Conservation (phyloP, 2,797 vertebrate species). For the Sebastes dallii region DNA sequence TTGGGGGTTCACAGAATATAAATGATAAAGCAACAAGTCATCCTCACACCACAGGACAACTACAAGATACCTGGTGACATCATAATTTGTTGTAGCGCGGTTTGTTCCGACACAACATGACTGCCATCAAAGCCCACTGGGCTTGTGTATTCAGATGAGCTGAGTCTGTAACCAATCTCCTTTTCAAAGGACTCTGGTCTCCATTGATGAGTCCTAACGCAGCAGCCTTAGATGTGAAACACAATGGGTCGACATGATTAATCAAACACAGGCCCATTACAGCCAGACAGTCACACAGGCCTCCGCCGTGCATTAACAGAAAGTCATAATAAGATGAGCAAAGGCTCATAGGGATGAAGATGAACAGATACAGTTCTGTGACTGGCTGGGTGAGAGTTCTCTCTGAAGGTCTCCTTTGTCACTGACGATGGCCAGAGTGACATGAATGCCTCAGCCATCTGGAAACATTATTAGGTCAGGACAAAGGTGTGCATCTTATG, state of each 20-base stretch:
- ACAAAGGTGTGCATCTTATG: conserved; percentile 77
- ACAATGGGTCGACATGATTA: conserved; percentile 82
- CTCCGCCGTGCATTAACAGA: conserved; percentile 78
- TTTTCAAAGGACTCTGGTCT: conserved; percentile 76
- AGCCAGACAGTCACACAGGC: conserved; percentile 76
- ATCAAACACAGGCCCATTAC: conserved; percentile 82
- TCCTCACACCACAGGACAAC: conserved; percentile 13
- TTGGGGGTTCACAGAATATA: conserved; percentile 39
- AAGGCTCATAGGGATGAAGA: conserved; percentile 78
- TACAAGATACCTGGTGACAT: conserved; percentile 53
- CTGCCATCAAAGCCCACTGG: conserved; percentile 69
- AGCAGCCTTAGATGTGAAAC: conserved; percentile 79
- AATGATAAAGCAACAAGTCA: conserved; percentile 58
- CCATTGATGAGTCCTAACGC: conserved; percentile 79
- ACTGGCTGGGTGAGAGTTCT: conserved; percentile 69
- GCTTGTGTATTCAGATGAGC: conserved; percentile 72
- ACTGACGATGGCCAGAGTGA: conserved; percentile 69
- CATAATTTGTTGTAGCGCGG: conserved; percentile 50
- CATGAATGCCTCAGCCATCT: conserved; percentile 76
- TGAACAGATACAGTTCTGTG: conserved; percentile 78
- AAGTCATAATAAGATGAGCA: conserved; percentile 86
- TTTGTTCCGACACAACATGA: conserved; percentile 57
- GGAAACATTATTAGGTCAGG: conserved; percentile 79
- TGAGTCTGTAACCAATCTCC: conserved; percentile 76
- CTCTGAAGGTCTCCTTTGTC: conserved; percentile 80